phyloP scores from a whole-genome alignment of 2,113 vertebrate species.

The Theropithecus gelada region DNA sequence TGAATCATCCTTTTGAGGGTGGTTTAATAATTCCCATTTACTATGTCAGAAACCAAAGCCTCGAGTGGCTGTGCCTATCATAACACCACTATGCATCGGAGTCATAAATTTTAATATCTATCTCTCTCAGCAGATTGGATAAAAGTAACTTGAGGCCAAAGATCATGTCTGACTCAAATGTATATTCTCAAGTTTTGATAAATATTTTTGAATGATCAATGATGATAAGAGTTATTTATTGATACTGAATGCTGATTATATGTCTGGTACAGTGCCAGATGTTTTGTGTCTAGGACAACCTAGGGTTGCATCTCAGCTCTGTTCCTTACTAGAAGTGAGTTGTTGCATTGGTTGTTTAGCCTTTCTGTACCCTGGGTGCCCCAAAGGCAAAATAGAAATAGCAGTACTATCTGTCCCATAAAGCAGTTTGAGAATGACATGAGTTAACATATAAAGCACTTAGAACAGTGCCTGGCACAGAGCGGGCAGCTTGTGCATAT shows the following conservation, averaged over 20 bases:
- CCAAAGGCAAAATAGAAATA: neutral
- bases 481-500: neutral
- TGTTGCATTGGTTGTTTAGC: neutral
- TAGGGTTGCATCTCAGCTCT: neutral
- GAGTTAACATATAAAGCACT: neutral
- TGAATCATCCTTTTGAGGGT: neutral
- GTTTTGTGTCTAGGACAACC: neutral
- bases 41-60: neutral
- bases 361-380: neutral
- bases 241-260: neutral
- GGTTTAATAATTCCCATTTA: conserved; percentile 21
- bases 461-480: neutral
- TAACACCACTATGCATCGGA: neutral
- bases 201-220: neutral
- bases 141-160: neutral
- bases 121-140: neutral
- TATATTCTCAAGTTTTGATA: neutral
- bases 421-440: neutral
- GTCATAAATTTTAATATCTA: neutral
- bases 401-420: neutral
- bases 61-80: neutral
- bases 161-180: neutral
- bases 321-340: neutral
- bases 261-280: neutral
- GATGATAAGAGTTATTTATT: neutral